Percentiles rank a stretch among this genome's conserved stretches.
phyloP scores from a whole-genome alignment of 2,888 invertebrate genomes.

The Drosophila ezoana region DNA sequence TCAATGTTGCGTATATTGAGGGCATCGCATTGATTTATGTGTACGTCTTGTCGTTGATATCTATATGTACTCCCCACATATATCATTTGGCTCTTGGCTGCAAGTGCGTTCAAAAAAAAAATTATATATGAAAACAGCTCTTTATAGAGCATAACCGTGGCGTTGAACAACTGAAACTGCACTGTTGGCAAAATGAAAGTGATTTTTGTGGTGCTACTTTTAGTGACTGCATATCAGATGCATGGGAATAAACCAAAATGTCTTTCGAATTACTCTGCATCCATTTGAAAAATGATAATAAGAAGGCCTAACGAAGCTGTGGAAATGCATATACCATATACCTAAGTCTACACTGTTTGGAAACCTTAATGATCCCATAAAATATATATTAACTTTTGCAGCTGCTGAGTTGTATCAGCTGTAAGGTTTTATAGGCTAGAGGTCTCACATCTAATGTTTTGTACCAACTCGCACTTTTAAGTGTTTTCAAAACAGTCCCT shows the following conservation, averaged over 20 bases:
- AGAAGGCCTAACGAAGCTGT: slow-evolving; percentile 1
- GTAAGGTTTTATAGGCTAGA: neutral
- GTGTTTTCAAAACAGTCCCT: too few species aligned
- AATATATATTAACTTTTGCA: slow-evolving; percentile 1
- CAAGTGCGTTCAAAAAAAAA: slow-evolving; percentile 62
- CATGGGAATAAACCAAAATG: slow-evolving; percentile 16
- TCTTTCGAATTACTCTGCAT: neutral
- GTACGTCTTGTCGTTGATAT: slow-evolving; percentile 33
- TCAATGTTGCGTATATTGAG: slow-evolving; percentile 56
- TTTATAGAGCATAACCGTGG: slow-evolving; percentile 3
- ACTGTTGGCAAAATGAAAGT: slow-evolving; percentile 20
- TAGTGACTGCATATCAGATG: neutral
- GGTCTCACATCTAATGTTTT: neutral
- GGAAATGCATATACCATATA: slow-evolving; percentile 5
- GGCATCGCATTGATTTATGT: slow-evolving; percentile 76
- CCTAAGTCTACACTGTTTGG: too few species aligned
- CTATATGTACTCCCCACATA: slow-evolving; percentile 24
- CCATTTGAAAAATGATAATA: neutral
- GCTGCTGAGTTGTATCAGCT: neutral
- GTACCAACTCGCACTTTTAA: too few species aligned
- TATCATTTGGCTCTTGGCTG: slow-evolving; percentile 29
- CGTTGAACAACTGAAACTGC: neutral
- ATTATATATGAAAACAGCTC: slow-evolving; percentile 1
- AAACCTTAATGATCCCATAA: slow-evolving; percentile 2
- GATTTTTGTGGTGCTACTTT: slow-evolving; percentile 7